Percentiles rank a stretch among this genome's conserved stretches.
phyloP scores from a whole-genome alignment of 1,140 invertebrate species.

The Cylas formicarius region DNA sequence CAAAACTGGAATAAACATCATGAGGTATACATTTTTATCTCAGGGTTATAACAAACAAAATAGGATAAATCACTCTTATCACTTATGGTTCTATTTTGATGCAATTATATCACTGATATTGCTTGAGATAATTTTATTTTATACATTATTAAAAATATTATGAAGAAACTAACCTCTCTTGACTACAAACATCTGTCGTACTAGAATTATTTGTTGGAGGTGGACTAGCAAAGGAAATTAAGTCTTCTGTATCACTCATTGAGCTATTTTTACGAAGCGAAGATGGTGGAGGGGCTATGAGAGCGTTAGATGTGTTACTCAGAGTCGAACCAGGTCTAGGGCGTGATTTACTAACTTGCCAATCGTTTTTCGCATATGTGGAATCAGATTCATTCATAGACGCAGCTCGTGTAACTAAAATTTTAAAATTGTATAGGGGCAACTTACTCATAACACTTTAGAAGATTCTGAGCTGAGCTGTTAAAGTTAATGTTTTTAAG shows the following conservation, averaged over 20 bases:
- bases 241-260: conserved; percentile 51
- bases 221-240: conserved; percentile 68
- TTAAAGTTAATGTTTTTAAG: not conserved
- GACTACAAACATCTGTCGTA: conserved; percentile 33
- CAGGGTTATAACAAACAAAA: no score
- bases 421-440: conserved; percentile 1
- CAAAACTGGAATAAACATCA: no score
- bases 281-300: conserved; percentile 49
- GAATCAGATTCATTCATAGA: conserved; percentile 40
- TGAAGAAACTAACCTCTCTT: conserved; percentile 27
- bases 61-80: no score
- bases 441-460: no score
- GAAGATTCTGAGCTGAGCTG: not conserved
- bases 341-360: conserved; percentile 31
- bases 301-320: conserved; percentile 28
- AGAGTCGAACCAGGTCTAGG: conserved; percentile 31
- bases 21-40: no score
- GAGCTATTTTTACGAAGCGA: conserved; percentile 47
- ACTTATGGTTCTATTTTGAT: no score
- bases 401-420: conserved; percentile 32
- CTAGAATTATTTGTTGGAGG: conserved; percentile 37
- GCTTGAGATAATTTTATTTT: no score
- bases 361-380: conserved; percentile 29
- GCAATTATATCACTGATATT: no score
- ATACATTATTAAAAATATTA: no score